These are phyloP conservation scores for Uloborus plumipes DNA, from an alignment of 2,888 invertebrate species.

Conservation along the genomic window DNA sequence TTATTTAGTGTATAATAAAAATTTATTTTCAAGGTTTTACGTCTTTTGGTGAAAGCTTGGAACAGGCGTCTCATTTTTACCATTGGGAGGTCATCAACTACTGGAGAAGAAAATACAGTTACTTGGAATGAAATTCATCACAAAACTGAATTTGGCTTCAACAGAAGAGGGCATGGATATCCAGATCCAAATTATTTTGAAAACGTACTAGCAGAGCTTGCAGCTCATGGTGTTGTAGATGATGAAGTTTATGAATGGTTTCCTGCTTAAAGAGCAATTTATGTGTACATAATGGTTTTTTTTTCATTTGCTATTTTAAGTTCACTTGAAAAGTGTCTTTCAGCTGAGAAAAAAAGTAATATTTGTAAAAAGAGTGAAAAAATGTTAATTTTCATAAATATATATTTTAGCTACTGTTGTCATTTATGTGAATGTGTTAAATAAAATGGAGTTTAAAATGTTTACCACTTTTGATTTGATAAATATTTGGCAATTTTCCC, in stretches of 20 bases:
- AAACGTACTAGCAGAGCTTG: constrained; percentile 75
- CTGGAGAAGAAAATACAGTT: constrained; percentile 90
- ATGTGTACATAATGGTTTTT: too few species aligned
- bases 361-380: too few species aligned
- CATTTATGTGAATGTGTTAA: too few species aligned
- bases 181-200: constrained; percentile 84
- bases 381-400: too few species aligned
- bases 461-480: too few species aligned
- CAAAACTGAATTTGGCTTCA: constrained; percentile 81
- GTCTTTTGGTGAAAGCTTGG: constrained; percentile 85
- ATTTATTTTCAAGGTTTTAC: constrained; percentile 75
- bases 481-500: too few species aligned
- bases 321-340: too few species aligned
- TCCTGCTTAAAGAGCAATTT: constrained; percentile 30
- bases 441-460: too few species aligned
- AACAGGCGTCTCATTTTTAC: constrained; percentile 87
- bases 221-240: constrained; percentile 71
- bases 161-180: constrained; percentile 77
- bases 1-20: too few species aligned
- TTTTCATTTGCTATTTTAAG: too few species aligned
- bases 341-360: too few species aligned
- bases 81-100: constrained; percentile 88
- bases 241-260: constrained; percentile 48
- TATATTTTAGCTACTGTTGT: too few species aligned
- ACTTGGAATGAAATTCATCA: constrained; percentile 93